Percentiles rank a stretch among this genome's conserved stretches.
Conservation (phyloP, 2,888 invertebrate genomes). For the Rhaphigaster nebulosa region DNA sequence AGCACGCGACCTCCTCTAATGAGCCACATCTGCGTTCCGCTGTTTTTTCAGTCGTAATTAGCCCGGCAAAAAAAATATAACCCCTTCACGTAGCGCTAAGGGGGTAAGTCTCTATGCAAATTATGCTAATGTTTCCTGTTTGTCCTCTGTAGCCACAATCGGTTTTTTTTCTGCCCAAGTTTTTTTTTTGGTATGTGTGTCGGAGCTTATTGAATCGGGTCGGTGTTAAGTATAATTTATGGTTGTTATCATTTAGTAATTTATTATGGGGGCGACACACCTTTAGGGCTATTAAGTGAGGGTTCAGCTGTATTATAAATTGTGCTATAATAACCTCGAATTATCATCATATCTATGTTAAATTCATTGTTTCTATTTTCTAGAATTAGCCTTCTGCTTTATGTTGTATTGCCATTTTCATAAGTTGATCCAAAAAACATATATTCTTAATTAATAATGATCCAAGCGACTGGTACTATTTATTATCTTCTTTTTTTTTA, state of each 20-base stretch:
- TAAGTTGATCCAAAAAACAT: no score
- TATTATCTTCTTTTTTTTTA: neutral
- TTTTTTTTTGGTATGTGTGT: neutral
- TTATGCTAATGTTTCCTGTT: slow-evolving; percentile 14
- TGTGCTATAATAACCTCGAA: neutral
- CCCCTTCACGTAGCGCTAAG: neutral
- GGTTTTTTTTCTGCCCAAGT: neutral
- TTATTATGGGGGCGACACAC: slow-evolving; percentile 40
- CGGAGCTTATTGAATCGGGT: neutral
- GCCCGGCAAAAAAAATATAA: neutral
- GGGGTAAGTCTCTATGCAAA: neutral
- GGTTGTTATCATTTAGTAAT: slow-evolving; percentile 46
- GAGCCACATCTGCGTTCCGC: slow-evolving; percentile 25
- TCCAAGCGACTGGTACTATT: no score
- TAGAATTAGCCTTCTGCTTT: neutral
- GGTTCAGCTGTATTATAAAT: neutral
- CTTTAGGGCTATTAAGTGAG: neutral
- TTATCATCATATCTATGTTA: neutral
- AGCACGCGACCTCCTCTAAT: slow-evolving; percentile 31
- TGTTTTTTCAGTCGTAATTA: neutral
- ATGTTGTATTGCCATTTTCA: no score
- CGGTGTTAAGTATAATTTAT: slow-evolving; percentile 1
- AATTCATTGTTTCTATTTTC: neutral
- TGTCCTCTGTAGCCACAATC: neutral
- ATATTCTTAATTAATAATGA: no score